Evolutionary conservation across 2,888 invertebrate species (phyloP).

Genomic region (Ditula angustiorana): DNA sequence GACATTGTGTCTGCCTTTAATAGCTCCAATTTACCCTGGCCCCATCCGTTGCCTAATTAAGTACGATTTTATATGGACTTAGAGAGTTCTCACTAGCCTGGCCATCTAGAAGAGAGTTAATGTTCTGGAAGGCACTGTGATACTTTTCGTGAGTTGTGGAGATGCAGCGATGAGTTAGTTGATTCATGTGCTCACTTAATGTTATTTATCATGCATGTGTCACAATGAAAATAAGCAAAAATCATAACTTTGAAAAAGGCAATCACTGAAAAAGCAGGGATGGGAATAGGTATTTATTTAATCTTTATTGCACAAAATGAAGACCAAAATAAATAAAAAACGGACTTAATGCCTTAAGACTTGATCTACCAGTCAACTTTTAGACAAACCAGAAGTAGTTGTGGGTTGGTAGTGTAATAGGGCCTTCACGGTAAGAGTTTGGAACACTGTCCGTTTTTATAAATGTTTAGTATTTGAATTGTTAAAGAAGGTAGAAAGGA

Average conservation of each 20-base stretch:
- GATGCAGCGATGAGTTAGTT: conserved; percentile 40
- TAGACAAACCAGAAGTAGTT: no score
- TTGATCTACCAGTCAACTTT: no score
- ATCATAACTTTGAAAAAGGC: no score
- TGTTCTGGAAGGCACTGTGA: conserved; percentile 52
- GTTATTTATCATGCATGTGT: conserved; percentile 10
- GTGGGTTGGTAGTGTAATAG: no score
- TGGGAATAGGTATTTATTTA: no score
- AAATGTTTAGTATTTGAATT: no score
- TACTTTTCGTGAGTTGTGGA: conserved; percentile 34
- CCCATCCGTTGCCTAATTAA: conserved; percentile 59
- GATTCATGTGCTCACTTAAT: conserved; percentile 41
- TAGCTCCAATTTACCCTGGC: conserved; percentile 55
- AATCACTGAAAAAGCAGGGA: no score
- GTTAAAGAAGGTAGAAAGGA: no score
- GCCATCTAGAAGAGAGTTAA: conserved; percentile 50
- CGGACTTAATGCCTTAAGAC: neutral
- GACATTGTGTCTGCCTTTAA: conserved; percentile 44
- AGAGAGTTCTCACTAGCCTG: conserved; percentile 50
- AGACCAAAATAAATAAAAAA: neutral
- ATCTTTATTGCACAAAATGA: no score
- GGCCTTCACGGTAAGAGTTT: no score
- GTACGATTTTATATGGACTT: conserved; percentile 47
- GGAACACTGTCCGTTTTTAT: no score
- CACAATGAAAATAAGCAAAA: no score